Percentiles rank a stretch among this genome's conserved stretches.
phyloP scores from a whole-genome alignment of 2,888 invertebrate species.

The Cataglyphis altisquamis region DNA sequence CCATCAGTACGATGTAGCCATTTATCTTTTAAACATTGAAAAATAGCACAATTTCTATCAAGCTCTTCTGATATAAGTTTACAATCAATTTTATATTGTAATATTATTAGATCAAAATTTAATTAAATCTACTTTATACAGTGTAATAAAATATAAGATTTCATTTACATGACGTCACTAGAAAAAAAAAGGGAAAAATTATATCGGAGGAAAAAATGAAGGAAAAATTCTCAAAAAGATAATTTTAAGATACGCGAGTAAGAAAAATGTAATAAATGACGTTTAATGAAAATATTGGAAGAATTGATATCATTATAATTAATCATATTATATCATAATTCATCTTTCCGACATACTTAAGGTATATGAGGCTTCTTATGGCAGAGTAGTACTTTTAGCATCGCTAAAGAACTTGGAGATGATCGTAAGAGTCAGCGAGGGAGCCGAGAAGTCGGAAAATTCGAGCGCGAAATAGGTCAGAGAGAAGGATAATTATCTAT shows the following conservation, averaged over 20 bases:
- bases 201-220: background rate
- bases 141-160: background rate
- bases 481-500: conserved; percentile 82
- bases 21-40: conserved; percentile 17
- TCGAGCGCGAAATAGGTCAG: conserved; percentile 63
- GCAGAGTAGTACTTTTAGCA: conserved; percentile 25
- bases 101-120: background rate
- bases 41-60: conserved; percentile 3
- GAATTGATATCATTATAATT: conserved; percentile 24
- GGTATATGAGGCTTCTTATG: conserved; percentile 34
- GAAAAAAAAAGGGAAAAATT: background rate
- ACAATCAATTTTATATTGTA: background rate
- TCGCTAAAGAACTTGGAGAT: conserved; percentile 45
- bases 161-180: background rate
- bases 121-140: background rate
- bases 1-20: conserved; percentile 23
- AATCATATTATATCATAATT: conserved; percentile 27
- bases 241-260: background rate
- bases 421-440: conserved; percentile 59
- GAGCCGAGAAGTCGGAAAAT: conserved; percentile 42
- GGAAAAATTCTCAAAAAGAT: background rate
- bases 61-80: conserved; percentile 18
- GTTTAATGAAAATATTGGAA: conserved; percentile 1
- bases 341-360: conserved; percentile 32
- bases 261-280: background rate